Percentiles rank a stretch among this genome's conserved stretches.
Conservation (phyloP, 1,140 invertebrate genomes). For the Tetramorium simillimum region DNA sequence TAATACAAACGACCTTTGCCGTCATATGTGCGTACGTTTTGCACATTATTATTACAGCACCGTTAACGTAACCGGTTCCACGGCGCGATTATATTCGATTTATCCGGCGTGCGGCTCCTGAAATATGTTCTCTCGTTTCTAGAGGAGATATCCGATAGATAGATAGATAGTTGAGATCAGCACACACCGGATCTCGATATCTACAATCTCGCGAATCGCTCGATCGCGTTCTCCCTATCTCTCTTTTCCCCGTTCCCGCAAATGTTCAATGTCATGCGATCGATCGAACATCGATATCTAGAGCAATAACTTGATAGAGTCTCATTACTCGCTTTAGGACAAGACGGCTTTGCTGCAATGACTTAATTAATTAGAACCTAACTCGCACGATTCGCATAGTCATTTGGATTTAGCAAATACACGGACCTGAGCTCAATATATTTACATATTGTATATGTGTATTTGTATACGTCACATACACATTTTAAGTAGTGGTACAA, state of each 20-base stretch:
- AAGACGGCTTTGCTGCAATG: neutral
- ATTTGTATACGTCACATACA: neutral
- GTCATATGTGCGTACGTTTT: slow-evolving; percentile 17
- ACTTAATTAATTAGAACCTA: slow-evolving; percentile 7
- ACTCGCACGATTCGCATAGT: neutral
- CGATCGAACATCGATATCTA: slow-evolving; percentile 39
- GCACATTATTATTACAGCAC: slow-evolving; percentile 61
- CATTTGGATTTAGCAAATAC: neutral
- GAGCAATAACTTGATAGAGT: neutral
- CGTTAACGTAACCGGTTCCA: slow-evolving; percentile 64
- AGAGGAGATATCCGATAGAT: slow-evolving; percentile 51
- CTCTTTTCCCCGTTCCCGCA: slow-evolving; percentile 30
- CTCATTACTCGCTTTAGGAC: neutral
- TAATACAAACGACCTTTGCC: slow-evolving; percentile 59
- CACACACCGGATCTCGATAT: slow-evolving; percentile 35
- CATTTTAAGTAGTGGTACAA: neutral
- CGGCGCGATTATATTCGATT: slow-evolving; percentile 58
- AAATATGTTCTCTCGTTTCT: slow-evolving; percentile 33
- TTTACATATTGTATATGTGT: too few relatives aligned
- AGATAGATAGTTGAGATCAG: slow-evolving; percentile 41
- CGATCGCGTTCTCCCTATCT: neutral
- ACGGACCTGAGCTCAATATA: neutral
- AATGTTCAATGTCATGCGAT: slow-evolving; percentile 37
- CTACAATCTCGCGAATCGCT: slow-evolving; percentile 16
- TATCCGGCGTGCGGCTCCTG: slow-evolving; percentile 12